Base-by-base conservation (phyloP, 2,888 invertebrate species). In the Microctonus hyperodae region DNA sequence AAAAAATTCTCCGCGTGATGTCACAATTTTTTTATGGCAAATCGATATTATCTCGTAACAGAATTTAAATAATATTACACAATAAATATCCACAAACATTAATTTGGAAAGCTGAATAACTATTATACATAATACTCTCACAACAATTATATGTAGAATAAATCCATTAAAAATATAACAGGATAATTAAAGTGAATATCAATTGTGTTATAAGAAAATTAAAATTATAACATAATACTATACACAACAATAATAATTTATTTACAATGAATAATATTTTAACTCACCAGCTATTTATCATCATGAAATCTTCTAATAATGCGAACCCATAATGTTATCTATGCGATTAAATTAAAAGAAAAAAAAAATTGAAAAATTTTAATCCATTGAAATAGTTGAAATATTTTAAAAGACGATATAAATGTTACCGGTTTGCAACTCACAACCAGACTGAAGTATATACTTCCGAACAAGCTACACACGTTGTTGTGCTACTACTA, bases 371-470 rank as follows among this genome's bases (percentile, higher is more conserved):
- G 3, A 13, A 44, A 20, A 16, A 16, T n/a, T 31, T 20, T 44
- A 2, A 44, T 59, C 16, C 11, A 48, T 48, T 16, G 20, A 11
- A 60, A 31, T 44, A 48, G n/a, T 25, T 40, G 4, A 55, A 28
- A 33, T 48, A 25, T 50, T n/a, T 28, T 7, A 62, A 62, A 48
- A 16, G 13, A 40, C 16, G 23, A 23, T 62, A 37, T 3, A 61
- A 31, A 28, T 74, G 70, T 74, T 74, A 70, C 69, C 76, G 69
- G 72, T 60, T 62, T 75, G 78, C 73, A 76, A 74, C 72, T 63
- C 76, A 72, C 74, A 74, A 69, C 65, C 69, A 71, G 76, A 80
- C 79, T 79, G 78, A 73, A 70, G 68, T 44, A 16, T 40, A 40
- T 44, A 64, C 56, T 68, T 63, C 64, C 67, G 70, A 69, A 73